phyloP scores from a whole-genome alignment of 2,797 vertebrate species.

The Tokudaia tokunoshimensis region DNA sequence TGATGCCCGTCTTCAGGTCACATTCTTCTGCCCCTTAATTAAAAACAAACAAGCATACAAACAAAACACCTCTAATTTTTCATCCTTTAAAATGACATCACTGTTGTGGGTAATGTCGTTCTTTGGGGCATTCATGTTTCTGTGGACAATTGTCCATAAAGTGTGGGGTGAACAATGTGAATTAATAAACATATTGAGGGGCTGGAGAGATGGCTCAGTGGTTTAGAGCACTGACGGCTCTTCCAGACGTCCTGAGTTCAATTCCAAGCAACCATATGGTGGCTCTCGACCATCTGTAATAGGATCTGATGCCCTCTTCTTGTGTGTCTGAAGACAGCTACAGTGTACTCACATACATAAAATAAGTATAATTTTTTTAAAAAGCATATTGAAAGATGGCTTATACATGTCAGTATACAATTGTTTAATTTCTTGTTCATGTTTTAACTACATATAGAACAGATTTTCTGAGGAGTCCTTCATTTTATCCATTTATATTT shows the following conservation, averaged over 20 bases:
- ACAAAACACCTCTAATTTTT: not conserved
- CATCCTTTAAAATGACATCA: not conserved
- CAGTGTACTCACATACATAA: not conserved
- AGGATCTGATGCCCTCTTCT: not conserved
- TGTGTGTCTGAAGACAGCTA: not conserved
- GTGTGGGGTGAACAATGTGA: not conserved
- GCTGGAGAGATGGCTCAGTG: not conserved
- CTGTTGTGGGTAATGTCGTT: not conserved
- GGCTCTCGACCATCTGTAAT: not conserved
- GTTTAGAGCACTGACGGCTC: not conserved
- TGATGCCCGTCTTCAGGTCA: conserved; percentile 14
- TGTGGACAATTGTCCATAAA: not conserved
- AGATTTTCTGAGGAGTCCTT: conserved; percentile 6
- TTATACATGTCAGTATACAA: not conserved
- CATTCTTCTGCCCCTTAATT: not conserved
- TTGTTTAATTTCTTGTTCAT: conserved; percentile 51
- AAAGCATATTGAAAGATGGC: not conserved
- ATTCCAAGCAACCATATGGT: not conserved
- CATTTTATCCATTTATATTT: not conserved
- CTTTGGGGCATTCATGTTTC: not conserved
- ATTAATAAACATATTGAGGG: not conserved
- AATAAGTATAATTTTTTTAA: not conserved
- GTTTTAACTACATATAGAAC: not conserved
- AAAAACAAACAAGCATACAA: not conserved
- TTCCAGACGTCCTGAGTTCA: not conserved